A percentile compares a stretch with the other conserved stretches of the same genome.
Evolutionary conservation across 2,113 vertebrate species (phyloP).

Genomic region (Indicator indicator): DNA sequence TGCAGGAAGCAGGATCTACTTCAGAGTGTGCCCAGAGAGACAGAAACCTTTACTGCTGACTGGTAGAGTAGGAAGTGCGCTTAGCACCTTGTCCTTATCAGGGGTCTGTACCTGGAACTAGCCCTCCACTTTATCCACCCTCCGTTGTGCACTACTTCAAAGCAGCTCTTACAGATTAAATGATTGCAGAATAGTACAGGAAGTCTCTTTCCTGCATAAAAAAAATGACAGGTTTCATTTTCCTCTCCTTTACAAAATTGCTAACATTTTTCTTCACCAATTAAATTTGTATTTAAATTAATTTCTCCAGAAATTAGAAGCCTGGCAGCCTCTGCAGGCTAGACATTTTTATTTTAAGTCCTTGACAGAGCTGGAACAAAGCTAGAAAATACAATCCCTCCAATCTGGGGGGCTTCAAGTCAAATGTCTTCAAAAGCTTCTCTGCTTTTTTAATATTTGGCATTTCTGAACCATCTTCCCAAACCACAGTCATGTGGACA

Average conservation of each 20-base stretch:
- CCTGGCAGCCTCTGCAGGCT: background rate
- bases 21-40: background rate
- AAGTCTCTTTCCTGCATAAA: background rate
- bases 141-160: background rate
- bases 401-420: background rate
- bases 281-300: background rate
- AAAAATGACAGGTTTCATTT: background rate
- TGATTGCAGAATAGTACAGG: background rate
- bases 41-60: background rate
- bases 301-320: constrained; percentile 1
- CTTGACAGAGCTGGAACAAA: background rate
- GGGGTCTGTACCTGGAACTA: no score
- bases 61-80: accelerated
- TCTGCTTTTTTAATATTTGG: background rate
- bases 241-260: background rate
- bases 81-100: background rate
- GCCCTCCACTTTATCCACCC: background rate
- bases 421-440: background rate
- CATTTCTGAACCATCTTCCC: background rate
- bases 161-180: background rate
- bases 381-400: background rate
- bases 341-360: background rate
- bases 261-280: background rate
- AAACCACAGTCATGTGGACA: background rate
- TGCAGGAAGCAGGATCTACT: background rate